Conservation (phyloP, 2,888 invertebrate species). For the Drosophila fungiperda region DNA sequence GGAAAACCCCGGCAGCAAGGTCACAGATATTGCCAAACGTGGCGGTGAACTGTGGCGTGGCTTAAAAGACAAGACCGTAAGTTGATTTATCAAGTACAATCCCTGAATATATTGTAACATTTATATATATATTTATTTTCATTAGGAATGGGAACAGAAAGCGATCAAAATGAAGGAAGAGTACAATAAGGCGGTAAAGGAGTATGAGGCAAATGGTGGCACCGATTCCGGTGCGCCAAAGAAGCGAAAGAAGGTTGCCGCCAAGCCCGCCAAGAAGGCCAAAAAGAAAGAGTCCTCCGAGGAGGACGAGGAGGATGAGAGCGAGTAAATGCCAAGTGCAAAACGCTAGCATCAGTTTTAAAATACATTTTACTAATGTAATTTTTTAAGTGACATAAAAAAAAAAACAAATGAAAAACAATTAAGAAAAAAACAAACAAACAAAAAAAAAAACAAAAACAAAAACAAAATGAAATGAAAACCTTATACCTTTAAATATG, state of each 20-base stretch:
- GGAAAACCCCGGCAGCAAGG: constrained; percentile 95
- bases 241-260: constrained; percentile 87
- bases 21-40: constrained; percentile 97
- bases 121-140: not conserved
- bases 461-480: constrained; percentile 45
- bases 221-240: constrained; percentile 87
- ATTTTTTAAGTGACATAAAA: constrained; percentile 81
- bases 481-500: constrained; percentile 73
- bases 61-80: constrained; percentile 93
- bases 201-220: constrained; percentile 93
- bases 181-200: constrained; percentile 94
- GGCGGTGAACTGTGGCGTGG: constrained; percentile 98
- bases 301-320: constrained; percentile 88
- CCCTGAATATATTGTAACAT: not conserved
- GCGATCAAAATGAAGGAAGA: constrained; percentile 95
- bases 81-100: constrained; percentile 38
- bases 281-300: constrained; percentile 89
- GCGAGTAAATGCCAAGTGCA: constrained; percentile 86
- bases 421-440: constrained; percentile 42
- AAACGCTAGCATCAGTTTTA: constrained; percentile 80
- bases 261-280: constrained; percentile 84
- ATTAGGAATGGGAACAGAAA: constrained; percentile 95
- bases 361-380: constrained; percentile 85
- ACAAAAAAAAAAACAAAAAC: constrained; percentile 38
- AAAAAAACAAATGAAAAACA: constrained; percentile 49